Percentiles rank a stretch among this genome's conserved stretches.
Conservation (phyloP, 2,113 vertebrate species). For the Chloropsis hardwickii region DNA sequence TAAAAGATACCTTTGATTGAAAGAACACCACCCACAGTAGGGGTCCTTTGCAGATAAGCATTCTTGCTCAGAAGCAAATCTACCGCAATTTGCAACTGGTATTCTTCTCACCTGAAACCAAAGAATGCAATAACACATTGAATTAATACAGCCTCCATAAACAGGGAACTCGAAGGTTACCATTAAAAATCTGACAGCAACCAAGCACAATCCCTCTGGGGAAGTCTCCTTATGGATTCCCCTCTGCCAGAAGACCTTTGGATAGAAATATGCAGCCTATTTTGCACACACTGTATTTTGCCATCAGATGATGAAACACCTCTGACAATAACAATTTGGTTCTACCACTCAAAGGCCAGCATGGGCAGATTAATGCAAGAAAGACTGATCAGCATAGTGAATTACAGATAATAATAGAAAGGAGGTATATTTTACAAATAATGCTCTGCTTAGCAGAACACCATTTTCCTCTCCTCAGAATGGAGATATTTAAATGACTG, state of each 20-base stretch:
- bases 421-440: conserved; percentile 1
- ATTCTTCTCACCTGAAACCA: conserved; percentile 81
- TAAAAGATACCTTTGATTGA: conserved; percentile 68
- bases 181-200: background rate
- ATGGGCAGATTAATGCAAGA: conserved; percentile 42
- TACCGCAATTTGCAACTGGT: conserved; percentile 77
- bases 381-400: conserved; percentile 18
- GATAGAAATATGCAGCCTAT: conserved; percentile 42
- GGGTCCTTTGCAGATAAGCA: conserved; percentile 87
- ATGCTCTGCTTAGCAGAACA: conserved; percentile 29
- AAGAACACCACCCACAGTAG: conserved; percentile 87
- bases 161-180: background rate
- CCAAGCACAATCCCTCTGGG: conserved; percentile 2
- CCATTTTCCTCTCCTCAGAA: background rate
- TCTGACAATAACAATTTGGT: conserved; percentile 35
- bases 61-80: conserved; percentile 58
- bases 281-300: conserved; percentile 4
- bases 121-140: background rate
- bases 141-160: background rate
- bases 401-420: background rate
- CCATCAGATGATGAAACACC: conserved; percentile 27
- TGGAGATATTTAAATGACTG: conserved; percentile 32
- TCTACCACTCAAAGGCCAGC: conserved; percentile 39
- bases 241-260: conserved; percentile 54
- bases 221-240: conserved; percentile 23